Base-by-base conservation (phyloP, 2,888 invertebrate genomes). In the Sesamia inferens region DNA sequence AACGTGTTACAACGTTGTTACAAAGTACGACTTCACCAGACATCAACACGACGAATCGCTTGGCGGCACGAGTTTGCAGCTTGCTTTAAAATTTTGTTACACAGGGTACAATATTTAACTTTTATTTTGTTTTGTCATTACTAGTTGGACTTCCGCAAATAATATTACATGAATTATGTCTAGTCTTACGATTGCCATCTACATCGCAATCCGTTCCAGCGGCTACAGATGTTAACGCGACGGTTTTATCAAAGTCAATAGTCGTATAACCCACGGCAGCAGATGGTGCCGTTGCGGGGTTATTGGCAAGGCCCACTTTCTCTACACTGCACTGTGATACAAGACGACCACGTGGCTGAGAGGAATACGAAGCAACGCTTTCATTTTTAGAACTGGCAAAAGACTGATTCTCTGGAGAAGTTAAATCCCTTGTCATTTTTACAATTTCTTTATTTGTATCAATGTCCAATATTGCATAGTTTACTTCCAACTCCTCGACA, bases 231-330 rank as follows among this genome's bases (percentile, higher is more conserved):
- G 98, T 98, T 47, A 99, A 96, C 39, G 99, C 99, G 70, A 98
- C 98, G 0, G 99, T 99, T 95, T 98, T 98, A 88, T 99, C 98
- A 93, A 99, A 99, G 95, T 99, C 99, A 86, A 99, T 99, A 1
- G 98, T 98, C 13, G 98, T 98, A 91, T 99, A 99, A 67, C 98
- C 98, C 85, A 97, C 96, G 64, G 90, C 91, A 54, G 91, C 89
- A 22, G 69, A 97, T 97, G 78, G 98, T 97, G 92, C 98, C 31
- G 64, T 42, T 11, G 55, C 44, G 13, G 84, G 24, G n/a, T 58
- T 71, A 55, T 57, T 81, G 31, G 59, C 42, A 59, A 76, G 24
- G 51, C 47, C 71, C 22, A 67, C 66, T 77, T 93, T 92, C 57
- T 95, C 96, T 44, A 92, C 85, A 76, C 95, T 95, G 63, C 88